phyloP scores from a whole-genome alignment of 1,140 invertebrate genomes.

The Vollenhovia emeryi region DNA sequence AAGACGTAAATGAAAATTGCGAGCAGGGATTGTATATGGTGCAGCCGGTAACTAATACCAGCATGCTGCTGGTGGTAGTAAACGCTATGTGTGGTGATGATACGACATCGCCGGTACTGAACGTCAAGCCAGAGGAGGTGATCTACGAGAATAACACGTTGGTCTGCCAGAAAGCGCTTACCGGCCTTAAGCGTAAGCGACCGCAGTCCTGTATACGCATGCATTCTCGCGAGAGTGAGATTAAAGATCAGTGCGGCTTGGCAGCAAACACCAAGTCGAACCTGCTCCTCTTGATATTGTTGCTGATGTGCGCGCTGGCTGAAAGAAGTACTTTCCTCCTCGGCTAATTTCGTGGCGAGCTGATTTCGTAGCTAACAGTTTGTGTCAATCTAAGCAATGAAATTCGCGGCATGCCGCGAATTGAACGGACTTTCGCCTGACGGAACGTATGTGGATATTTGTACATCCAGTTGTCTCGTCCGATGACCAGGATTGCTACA shows the following conservation, averaged over 20 bases:
- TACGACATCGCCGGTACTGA: conserved; percentile 77
- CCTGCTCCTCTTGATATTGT: conserved; percentile 60
- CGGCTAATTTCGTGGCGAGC: neutral
- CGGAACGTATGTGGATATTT: neutral
- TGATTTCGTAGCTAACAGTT: conserved; percentile 28
- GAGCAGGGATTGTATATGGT: conserved; percentile 90
- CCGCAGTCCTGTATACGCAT: conserved; percentile 89
- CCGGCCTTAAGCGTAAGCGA: conserved; percentile 87
- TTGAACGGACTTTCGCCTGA: neutral
- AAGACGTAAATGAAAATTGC: conserved; percentile 80
- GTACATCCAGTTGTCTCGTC: neutral
- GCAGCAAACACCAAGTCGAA: conserved; percentile 72
- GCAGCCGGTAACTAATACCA: conserved; percentile 92
- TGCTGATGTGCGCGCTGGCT: neutral
- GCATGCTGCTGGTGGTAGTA: conserved; percentile 93
- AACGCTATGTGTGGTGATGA: conserved; percentile 87
- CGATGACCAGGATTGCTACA: neutral
- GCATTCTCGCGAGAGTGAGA: conserved; percentile 89
- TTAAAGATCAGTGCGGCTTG: conserved; percentile 82
- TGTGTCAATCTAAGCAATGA: conserved; percentile 21
- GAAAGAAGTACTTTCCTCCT: neutral
- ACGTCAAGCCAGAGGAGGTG: conserved; percentile 88
- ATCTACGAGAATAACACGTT: conserved; percentile 87
- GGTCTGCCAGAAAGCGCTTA: conserved; percentile 88
- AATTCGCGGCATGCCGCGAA: neutral